Evolutionary conservation across 2,113 vertebrate genomes (phyloP).

Genomic region (Rhineura floridana): DNA sequence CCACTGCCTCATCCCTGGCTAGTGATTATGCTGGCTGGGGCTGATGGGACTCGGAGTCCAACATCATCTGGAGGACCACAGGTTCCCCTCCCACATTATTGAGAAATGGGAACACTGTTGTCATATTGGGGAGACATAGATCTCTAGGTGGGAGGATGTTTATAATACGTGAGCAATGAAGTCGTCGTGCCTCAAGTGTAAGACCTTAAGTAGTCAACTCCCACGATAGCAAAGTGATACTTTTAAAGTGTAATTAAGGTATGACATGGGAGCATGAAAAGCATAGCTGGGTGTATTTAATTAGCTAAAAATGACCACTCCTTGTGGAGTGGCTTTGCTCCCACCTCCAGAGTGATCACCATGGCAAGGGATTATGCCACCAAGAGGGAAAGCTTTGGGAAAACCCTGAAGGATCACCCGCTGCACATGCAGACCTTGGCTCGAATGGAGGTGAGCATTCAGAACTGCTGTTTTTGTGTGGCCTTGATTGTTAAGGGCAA

Average conservation of each 20-base stretch:
- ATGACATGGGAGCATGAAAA: background rate
- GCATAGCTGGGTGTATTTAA: background rate
- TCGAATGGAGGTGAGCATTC: constrained; percentile 81
- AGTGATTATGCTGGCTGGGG: too few species aligned
- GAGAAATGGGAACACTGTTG: background rate
- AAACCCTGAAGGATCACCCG: too few species aligned
- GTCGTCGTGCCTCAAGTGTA: background rate
- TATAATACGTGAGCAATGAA: background rate
- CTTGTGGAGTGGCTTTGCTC: background rate
- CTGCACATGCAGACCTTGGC: constrained; percentile 84
- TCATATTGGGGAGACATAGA: too few species aligned
- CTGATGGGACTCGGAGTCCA: too few species aligned
- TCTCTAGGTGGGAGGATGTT: background rate
- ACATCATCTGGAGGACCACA: too few species aligned
- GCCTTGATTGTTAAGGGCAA: background rate
- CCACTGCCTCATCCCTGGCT: too few species aligned
- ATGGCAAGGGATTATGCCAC: constrained; percentile 83
- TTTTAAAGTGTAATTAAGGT: too few species aligned
- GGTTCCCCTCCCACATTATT: too few species aligned
- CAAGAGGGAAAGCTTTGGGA: constrained; percentile 81
- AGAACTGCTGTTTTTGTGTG: background rate
- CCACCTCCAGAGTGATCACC: constrained; percentile 75
- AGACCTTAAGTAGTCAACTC: background rate
- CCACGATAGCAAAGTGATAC: background rate
- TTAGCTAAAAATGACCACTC: background rate